Evolutionary conservation across 2,888 invertebrate species (phyloP).

Genomic region (Parasteatoda lunata): DNA sequence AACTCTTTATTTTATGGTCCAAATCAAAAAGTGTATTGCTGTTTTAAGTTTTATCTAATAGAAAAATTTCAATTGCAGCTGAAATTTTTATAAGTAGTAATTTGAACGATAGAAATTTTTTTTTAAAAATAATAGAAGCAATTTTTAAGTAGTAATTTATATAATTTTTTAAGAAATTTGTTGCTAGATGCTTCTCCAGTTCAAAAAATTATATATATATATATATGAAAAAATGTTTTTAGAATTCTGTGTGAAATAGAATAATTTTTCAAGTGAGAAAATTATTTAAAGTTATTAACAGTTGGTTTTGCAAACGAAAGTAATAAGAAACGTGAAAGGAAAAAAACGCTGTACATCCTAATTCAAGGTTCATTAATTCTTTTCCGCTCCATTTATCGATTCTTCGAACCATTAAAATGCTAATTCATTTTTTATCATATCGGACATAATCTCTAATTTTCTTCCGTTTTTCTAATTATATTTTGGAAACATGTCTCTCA

Average conservation of each 20-base stretch:
- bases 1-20: too few species aligned
- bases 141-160: too few species aligned
- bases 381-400: slow-evolving; percentile 37
- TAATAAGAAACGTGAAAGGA: slow-evolving; percentile 21
- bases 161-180: too few species aligned
- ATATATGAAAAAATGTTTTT: background rate
- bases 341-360: slow-evolving; percentile 20
- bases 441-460: slow-evolving; percentile 3
- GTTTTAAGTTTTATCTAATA: too few species aligned
- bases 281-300: background rate
- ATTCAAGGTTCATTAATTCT: slow-evolving; percentile 47
- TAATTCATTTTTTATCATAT: slow-evolving; percentile 40
- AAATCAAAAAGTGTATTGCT: too few species aligned
- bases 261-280: background rate
- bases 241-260: background rate
- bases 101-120: too few species aligned
- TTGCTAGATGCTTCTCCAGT: too few species aligned
- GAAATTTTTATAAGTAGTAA: too few species aligned
- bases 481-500: too few species aligned
- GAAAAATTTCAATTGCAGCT: too few species aligned
- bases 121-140: too few species aligned
- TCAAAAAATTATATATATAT: too few species aligned
- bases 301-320: background rate
- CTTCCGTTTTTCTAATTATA: background rate
- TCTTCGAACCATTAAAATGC: slow-evolving; percentile 41